Evolutionary conservation across 2,797 vertebrate species (phyloP), one percentile per base, ranked within the genome.

Genomic region (Ptychadena robeensis): DNA sequence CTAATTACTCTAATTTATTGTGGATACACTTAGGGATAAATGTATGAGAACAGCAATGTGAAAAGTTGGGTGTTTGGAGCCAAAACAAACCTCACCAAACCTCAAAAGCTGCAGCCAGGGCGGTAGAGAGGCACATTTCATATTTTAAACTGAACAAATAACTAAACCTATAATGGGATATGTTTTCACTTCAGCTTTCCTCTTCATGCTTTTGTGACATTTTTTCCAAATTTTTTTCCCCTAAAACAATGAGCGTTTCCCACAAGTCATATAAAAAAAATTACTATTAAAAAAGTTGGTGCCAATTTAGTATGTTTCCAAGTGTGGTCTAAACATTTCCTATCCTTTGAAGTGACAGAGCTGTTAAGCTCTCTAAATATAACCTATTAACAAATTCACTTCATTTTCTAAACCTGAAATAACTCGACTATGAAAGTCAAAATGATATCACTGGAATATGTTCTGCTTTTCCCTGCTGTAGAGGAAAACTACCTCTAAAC

Each of bases 1-100:
- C 78, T 70, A 80, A 80, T 80, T 80, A 80, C 78, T 11, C 78
- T 80, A 61, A 80, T 70, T 59, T 70, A 79, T 79, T 79, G 53
- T 69, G 67, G 31, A 79, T 79, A 79, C 44, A 79, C 77, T 79
- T 79, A 78, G 44, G 40, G 75, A 78, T 78, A 78, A 78, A 68
- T 78, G 75, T 68, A 67, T 48, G 31, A 78, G 75, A 78, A 67
- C 75, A 78, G 64, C 64, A 68, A 68, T 68, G 38, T 78, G 40
- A 78, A 66, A 67, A 53, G 74, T 40, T 48, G 18, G 63, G 18
- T 37, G 31, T 44, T 25, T 48, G 38, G 63, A 77, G 75, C 75
- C 75, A 78, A 78, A 67, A 68, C 75, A 78, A 78, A 78, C 64
- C 75, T 34, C 27, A 53, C 61, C 9, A 67, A 76, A 48, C 37